Conservation (phyloP, 1,140 invertebrate genomes). For the Cardiocondyla obscurior region DNA sequence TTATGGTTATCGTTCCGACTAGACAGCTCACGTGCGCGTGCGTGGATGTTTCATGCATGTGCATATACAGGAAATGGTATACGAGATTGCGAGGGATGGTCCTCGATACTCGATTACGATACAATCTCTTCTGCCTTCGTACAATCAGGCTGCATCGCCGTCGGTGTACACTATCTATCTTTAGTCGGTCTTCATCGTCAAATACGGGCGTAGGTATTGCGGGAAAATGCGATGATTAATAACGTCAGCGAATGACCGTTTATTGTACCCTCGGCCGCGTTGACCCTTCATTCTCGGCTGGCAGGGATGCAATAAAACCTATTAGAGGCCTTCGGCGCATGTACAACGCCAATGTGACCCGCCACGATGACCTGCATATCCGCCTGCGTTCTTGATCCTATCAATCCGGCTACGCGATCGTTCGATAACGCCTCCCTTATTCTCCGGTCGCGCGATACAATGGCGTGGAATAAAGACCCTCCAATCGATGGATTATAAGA, state of each 20-base stretch:
- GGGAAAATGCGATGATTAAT: slow-evolving; percentile 70
- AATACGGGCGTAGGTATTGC: slow-evolving; percentile 1
- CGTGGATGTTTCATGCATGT: not conserved
- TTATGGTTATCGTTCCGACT: not conserved
- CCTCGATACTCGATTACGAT: slow-evolving; percentile 46
- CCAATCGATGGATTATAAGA: slow-evolving; percentile 34
- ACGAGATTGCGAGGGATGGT: slow-evolving; percentile 25
- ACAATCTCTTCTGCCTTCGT: slow-evolving; percentile 39
- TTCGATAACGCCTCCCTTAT: slow-evolving; percentile 16
- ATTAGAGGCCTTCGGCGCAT: slow-evolving; percentile 54
- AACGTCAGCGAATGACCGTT: slow-evolving; percentile 36
- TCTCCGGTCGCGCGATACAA: slow-evolving; percentile 7
- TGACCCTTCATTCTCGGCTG: slow-evolving; percentile 55
- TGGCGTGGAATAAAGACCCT: slow-evolving; percentile 4
- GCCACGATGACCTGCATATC: slow-evolving; percentile 39
- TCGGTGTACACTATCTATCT: not conserved
- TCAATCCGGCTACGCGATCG: slow-evolving; percentile 42
- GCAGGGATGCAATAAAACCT: slow-evolving; percentile 73
- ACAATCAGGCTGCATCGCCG: not conserved
- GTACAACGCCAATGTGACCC: slow-evolving; percentile 46
- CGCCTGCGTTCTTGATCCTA: slow-evolving; percentile 52
- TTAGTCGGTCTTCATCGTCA: not conserved
- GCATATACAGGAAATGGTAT: slow-evolving; percentile 6
- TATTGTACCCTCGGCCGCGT: slow-evolving; percentile 54
- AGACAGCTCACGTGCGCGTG: no score